Conservation (phyloP, 2,113 vertebrate species). For the Corapipo altera region DNA sequence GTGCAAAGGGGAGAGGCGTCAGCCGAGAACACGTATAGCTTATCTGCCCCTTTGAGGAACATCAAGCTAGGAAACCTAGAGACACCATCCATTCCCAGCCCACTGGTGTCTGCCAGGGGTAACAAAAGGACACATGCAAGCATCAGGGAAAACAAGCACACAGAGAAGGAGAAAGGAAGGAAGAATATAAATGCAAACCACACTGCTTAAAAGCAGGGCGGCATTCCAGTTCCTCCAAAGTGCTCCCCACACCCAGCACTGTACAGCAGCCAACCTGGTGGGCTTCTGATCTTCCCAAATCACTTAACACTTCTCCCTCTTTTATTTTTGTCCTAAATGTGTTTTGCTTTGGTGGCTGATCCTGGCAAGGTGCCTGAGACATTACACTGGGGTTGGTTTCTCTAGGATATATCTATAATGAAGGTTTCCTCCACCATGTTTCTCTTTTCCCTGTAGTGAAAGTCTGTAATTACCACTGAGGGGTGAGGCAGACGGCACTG, state of each 20-base stretch:
- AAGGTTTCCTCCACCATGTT: slow-evolving; percentile 65
- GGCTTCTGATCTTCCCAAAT: slow-evolving; percentile 43
- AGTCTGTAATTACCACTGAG: slow-evolving; percentile 79
- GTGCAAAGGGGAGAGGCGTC: background rate
- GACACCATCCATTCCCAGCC: background rate
- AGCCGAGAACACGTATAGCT: background rate
- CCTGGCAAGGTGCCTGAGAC: slow-evolving; percentile 37
- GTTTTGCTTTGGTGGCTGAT: slow-evolving; percentile 33
- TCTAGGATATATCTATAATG: slow-evolving; percentile 72
- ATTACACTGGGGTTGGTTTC: slow-evolving; percentile 62
- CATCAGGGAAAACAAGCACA: background rate
- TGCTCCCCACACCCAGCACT: background rate
- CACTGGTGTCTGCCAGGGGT: background rate
- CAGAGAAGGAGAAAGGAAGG: slow-evolving; percentile 1
- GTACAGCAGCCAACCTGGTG: slow-evolving; percentile 16
- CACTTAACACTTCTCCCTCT: slow-evolving; percentile 46
- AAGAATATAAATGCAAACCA: background rate
- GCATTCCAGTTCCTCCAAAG: slow-evolving; percentile 37
- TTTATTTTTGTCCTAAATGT: slow-evolving; percentile 54
- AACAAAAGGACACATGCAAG: background rate
- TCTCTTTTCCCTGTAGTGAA: slow-evolving; percentile 57
- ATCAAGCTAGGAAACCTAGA: background rate
- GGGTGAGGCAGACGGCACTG: slow-evolving; percentile 71
- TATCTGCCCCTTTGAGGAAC: background rate
- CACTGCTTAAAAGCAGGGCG: background rate